Base-by-base conservation (phyloP, 2,797 vertebrate species). In the Schizopygopsis pylzovi region DNA sequence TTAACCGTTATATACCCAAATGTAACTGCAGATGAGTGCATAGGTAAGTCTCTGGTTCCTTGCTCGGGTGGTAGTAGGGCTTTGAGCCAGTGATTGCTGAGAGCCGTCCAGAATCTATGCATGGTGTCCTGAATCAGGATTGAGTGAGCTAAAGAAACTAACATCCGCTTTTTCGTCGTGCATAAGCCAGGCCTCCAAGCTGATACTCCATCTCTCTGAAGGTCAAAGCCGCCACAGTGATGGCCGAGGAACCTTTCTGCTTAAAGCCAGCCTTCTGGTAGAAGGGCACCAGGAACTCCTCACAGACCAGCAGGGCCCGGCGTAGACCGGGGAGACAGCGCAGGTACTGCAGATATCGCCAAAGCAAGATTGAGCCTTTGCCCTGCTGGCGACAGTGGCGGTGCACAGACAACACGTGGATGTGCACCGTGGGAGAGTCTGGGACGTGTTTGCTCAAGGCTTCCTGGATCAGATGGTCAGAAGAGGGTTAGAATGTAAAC, bases 261-360 rank as follows among this genome's bases (percentile, higher is more conserved):
- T 94, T 94, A 91, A 96, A 96, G 88, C 95, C 95, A 0, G 95
- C 95, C 85, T 95, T 95, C 68, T 87, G 89, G 89, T 96, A 96
- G 93, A 96, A 96, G 28, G 94, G 94, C 85, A 96, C 92, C 75
- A 96, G 93, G 90, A 95, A 95, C 73, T 95, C 94, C 90, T 95
- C 95, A 3, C 95, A 96, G 28, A 96, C 93, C 71, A 96, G 94
- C 87, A 96, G 92, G 11, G 94, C 94, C 18, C 95, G 79, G 7
- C 91, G 94, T 72, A 93, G 90, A 20, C 93, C 92, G 0, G 94
- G 93, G n/a, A 95, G 63, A 59, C 94, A 95, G 78, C 92, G 93
- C 80, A 96, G 88, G 86, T 95, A 93, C 92, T 96, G 95, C 90
- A 96, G 54, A 91, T 96, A 96, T 37, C 95, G 95, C 96, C 96